Percentiles rank a stretch among this genome's conserved stretches.
These are phyloP conservation scores for Falcunculus frontatus DNA, from an alignment of 2,113 vertebrate genomes.

Conservation along the genomic window DNA sequence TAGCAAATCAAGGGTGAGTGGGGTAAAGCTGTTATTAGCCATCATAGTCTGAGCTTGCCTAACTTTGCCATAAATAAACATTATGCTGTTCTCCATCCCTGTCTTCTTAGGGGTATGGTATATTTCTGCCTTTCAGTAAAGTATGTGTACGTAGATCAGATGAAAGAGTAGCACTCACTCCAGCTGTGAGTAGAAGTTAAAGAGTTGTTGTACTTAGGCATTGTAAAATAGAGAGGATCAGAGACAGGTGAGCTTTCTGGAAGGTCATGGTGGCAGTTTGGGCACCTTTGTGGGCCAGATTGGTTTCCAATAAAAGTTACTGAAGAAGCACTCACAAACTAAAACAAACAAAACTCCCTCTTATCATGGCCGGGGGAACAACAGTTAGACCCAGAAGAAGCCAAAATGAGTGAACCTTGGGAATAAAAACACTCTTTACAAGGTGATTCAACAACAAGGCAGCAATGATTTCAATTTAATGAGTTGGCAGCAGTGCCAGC, in stretches of 20 bases:
- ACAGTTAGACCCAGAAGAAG: not conserved
- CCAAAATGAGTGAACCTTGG: not conserved
- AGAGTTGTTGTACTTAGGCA: not conserved
- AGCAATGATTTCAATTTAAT: constrained; percentile 2
- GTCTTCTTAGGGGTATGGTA: not conserved
- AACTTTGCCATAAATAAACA: not conserved
- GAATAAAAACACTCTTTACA: not conserved
- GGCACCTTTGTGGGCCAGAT: not conserved
- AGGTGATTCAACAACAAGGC: constrained; percentile 26
- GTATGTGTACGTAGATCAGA: not conserved
- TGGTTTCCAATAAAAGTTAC: not conserved
- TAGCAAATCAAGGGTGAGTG: not conserved
- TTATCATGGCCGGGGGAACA: not conserved
- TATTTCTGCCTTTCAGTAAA: not conserved
- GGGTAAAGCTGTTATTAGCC: not conserved
- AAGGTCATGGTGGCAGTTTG: not conserved
- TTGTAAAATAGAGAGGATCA: not conserved
- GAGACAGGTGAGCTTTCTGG: not conserved
- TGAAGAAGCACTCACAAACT: not conserved
- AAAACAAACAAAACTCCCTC: not conserved
- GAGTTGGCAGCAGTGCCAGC: not conserved
- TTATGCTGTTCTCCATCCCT: not conserved
- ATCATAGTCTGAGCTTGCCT: not conserved
- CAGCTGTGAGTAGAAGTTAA: not conserved
- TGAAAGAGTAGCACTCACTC: not conserved